These are phyloP conservation scores for Ichneumon xanthorius DNA, from an alignment of 2,888 invertebrate species.

Conservation along the genomic window DNA sequence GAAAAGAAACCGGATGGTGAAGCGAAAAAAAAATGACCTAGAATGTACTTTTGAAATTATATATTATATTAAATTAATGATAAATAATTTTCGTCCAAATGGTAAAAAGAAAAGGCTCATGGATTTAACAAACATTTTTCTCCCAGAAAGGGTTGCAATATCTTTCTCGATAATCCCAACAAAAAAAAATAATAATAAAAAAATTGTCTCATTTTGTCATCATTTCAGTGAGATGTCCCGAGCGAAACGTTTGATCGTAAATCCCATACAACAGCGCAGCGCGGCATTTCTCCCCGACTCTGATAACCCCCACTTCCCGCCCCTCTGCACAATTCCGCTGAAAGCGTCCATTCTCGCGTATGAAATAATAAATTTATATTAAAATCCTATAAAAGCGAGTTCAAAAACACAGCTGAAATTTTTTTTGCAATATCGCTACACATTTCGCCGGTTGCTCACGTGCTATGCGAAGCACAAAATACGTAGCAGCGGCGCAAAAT, in stretches of 20 bases:
- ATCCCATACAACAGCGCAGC: neutral
- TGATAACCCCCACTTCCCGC: neutral
- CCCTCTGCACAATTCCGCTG: neutral
- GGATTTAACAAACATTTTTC: neutral
- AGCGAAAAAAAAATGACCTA: no score
- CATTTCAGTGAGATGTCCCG: neutral
- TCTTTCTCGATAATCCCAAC: neutral
- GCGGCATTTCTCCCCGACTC: neutral
- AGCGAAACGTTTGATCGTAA: neutral
- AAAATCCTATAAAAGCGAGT: constrained; percentile 42
- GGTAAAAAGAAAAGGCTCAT: neutral
- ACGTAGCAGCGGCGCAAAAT: neutral
- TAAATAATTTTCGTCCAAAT: neutral
- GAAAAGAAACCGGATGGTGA: no score
- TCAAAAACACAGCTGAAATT: neutral
- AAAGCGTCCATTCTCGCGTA: constrained; percentile 19
- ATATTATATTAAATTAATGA: neutral
- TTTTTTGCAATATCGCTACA: neutral
- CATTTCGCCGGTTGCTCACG: neutral
- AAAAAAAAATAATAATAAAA: neutral
- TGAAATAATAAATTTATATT: constrained; percentile 40
- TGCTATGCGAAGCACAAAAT: neutral
- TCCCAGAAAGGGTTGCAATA: neutral
- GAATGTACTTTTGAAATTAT: neutral
- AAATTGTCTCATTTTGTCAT: neutral